These are phyloP conservation scores for Tribolium freemani DNA, from an alignment of 2,888 invertebrate species.

Conservation along the genomic window DNA sequence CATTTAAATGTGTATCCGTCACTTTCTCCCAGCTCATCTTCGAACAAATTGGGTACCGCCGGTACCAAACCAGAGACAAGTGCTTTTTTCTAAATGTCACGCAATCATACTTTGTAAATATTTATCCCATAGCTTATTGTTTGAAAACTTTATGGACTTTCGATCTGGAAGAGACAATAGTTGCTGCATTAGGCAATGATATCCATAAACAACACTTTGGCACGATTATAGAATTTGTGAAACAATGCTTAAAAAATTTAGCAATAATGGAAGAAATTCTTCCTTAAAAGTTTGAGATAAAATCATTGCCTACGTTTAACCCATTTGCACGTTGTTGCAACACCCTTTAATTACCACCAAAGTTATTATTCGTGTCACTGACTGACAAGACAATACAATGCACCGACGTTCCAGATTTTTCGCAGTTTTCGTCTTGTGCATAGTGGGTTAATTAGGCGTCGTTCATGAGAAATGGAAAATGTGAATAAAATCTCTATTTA, in stretches of 20 bases:
- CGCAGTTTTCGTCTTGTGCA: slow-evolving; percentile 1
- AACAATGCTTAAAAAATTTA: neutral
- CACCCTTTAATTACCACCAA: slow-evolving; percentile 14
- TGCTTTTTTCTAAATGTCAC: slow-evolving; percentile 16
- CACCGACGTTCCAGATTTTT: slow-evolving; percentile 1
- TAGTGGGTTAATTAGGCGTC: slow-evolving; percentile 24
- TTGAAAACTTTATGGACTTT: slow-evolving; percentile 5
- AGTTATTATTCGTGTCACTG: slow-evolving; percentile 31
- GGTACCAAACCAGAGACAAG: neutral
- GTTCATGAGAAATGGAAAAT: slow-evolving; percentile 33
- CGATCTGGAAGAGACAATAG: neutral
- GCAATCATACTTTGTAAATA: slow-evolving; percentile 5
- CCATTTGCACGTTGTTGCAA: neutral
- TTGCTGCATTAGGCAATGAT: neutral
- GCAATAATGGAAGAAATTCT: neutral
- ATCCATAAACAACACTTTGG: neutral
- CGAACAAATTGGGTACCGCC: slow-evolving; percentile 17
- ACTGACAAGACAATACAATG: slow-evolving; percentile 30
- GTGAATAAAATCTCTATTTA: slow-evolving; percentile 28
- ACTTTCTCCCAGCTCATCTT: slow-evolving; percentile 40
- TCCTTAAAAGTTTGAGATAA: neutral
- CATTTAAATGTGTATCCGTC: slow-evolving; percentile 36
- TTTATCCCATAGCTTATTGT: slow-evolving; percentile 7
- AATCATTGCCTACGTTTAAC: neutral
- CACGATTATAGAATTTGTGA: slow-evolving; percentile 5